Evolutionary conservation across 2,888 invertebrate genomes (phyloP).

Genomic region (Sphecodes monilicornis): DNA sequence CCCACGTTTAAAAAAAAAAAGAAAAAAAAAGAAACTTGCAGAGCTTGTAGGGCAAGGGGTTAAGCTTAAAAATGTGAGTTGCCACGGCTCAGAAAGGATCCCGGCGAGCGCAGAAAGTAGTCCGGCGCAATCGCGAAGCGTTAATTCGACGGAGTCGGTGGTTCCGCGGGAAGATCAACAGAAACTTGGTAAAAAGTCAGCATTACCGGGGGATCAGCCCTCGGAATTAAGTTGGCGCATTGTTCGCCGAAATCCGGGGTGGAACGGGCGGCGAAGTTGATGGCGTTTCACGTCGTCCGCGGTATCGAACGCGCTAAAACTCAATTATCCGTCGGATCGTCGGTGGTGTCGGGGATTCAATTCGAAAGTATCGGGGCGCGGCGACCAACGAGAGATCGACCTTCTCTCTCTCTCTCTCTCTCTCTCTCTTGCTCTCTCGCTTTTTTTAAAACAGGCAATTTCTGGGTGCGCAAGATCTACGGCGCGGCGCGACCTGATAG

Average conservation of each 20-base stretch:
- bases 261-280: neutral
- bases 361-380: neutral
- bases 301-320: conserved; percentile 11
- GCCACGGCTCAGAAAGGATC: neutral
- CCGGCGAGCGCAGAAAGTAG: neutral
- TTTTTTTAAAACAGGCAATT: conserved; percentile 10
- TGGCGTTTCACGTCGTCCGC: neutral
- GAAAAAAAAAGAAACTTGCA: too few relatives aligned
- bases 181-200: conserved; percentile 24
- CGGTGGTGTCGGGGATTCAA: neutral
- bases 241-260: conserved; percentile 5
- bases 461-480: neutral
- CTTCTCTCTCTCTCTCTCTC: neutral
- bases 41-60: neutral
- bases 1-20: too few relatives aligned
- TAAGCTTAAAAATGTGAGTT: neutral
- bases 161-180: neutral
- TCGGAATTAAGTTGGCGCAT: conserved; percentile 37
- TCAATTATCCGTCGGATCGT: conserved; percentile 4
- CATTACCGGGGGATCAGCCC: conserved; percentile 25
- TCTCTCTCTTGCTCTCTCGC: neutral
- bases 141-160: neutral
- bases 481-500: neutral
- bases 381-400: neutral
- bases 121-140: neutral